These are phyloP conservation scores for Sinocyclocheilus anophthalmus DNA, from an alignment of 2,113 vertebrate species.

Conservation along the genomic window DNA sequence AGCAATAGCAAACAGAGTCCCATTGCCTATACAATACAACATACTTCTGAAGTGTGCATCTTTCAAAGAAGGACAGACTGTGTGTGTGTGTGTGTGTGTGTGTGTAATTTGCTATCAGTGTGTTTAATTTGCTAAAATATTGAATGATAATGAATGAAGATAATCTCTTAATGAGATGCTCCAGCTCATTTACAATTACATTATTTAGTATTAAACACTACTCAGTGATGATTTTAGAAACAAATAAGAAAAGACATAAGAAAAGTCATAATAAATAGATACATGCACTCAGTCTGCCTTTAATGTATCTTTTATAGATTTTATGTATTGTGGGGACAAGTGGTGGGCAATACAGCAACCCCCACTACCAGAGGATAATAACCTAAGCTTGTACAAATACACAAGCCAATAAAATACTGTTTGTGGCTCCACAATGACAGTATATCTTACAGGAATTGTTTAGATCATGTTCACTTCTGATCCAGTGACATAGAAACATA, in stretches of 20 bases:
- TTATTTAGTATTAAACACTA: not conserved
- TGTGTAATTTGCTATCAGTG: not conserved
- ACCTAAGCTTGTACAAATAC: constrained; percentile 10
- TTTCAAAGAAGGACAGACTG: too few species aligned
- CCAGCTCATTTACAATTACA: not conserved
- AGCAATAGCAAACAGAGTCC: not conserved
- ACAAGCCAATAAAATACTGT: not conserved
- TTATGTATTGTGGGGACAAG: not conserved
- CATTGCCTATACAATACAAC: not conserved
- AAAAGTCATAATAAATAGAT: not conserved
- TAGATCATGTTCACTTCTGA: not conserved
- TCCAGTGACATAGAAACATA: not conserved
- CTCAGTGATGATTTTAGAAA: not conserved
- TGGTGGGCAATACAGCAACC: not conserved
- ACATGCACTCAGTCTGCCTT: not conserved
- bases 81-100: not conserved
- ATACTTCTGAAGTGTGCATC: not conserved
- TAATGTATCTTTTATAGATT: not conserved
- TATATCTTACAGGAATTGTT: not conserved
- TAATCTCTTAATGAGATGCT: not conserved
- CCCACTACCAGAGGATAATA: constrained; percentile 8
- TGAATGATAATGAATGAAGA: not conserved
- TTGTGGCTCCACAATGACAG: not conserved
- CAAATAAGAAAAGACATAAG: not conserved
- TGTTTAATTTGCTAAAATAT: not conserved